Evolutionary conservation across 2,888 invertebrate species (phyloP).

Genomic region (Yponomeuta plumbellus): DNA sequence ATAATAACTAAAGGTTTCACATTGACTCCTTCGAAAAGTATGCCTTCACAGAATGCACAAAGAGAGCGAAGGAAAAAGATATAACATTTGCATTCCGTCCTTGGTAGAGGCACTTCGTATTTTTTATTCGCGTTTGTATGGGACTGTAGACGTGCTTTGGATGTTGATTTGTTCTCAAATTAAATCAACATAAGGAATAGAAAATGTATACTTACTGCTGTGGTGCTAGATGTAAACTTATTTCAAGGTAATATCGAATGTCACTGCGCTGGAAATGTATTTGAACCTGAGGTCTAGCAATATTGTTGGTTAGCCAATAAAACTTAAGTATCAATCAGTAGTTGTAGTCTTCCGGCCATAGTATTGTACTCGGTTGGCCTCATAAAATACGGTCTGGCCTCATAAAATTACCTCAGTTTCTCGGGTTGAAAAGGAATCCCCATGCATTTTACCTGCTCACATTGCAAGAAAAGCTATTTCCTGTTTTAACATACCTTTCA

Average conservation of each 20-base stretch:
- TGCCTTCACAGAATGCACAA: background rate
- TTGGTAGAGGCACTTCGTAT: constrained; percentile 43
- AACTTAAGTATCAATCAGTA: background rate
- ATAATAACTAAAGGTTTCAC: background rate
- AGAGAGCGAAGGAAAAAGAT: constrained; percentile 24
- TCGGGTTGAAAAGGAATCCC: constrained; percentile 5
- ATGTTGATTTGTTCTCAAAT: constrained; percentile 31
- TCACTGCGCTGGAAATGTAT: background rate
- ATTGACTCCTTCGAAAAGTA: background rate
- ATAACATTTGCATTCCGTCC: constrained; percentile 52
- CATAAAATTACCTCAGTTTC: background rate
- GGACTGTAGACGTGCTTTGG: constrained; percentile 40
- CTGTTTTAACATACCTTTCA: background rate
- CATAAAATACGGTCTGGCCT: background rate
- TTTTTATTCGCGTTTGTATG: constrained; percentile 43
- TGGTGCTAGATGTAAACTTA: background rate
- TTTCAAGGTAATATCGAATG: background rate
- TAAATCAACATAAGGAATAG: background rate
- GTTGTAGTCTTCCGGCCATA: constrained; percentile 1
- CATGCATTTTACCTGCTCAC: constrained; percentile 6
- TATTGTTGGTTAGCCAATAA: background rate
- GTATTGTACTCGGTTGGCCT: constrained; percentile 1
- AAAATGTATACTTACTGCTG: background rate
- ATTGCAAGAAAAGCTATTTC: constrained; percentile 5
- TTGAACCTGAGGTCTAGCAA: constrained; percentile 2